Evolutionary conservation across 2,888 invertebrate species (phyloP), one percentile per base, ranked within the genome.

Genomic region (Cataglyphis livida): DNA sequence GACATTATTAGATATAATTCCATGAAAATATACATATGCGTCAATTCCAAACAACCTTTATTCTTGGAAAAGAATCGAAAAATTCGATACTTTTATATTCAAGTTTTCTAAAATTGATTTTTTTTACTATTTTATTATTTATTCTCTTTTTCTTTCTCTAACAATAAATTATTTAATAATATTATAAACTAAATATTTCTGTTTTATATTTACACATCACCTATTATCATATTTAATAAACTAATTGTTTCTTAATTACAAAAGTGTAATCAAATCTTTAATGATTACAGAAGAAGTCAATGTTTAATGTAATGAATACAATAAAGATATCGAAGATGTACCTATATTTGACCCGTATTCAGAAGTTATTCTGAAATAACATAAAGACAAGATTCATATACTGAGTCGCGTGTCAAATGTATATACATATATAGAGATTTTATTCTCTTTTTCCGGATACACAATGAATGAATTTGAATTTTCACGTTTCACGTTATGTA

Each of bases 381-480:
- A n/a, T 5, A 2, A 12, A 51, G 12, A 65, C 21, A 38, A 51
- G 38, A 7, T 76, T 76, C 54, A 65, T 38, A 54, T 75, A 25
- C 35, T 51, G 25, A 38, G 38, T 54, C 38, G 25, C 38, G 65
- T 28, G 65, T 38, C n/a, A 76, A 66, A 66, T 5, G 32, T 15
- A 21, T 32, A 44, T n/a, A 48, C 5, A 70, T 4, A 21, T 51
- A 51, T 32, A 28, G 7, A 66, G 68, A 76, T 38, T 54, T 76
- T 54, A 65, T n/a, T 65, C 66, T 76, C 38, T 6, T 48, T 48
- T n/a, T 15, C 21, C 5, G 7, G 12, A 32, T 4, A 35, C 3
- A 12, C 12, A 41, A 41, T 35, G 48, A 75, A 76, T 66, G n/a
- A 28, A 10, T 9, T n/a, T 38, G 28, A 54, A 76, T 54, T 76